A percentile compares a stretch with the other conserved stretches of the same genome.
These are phyloP conservation scores for Morpho helenor DNA, from an alignment of 2,888 invertebrate genomes.

Conservation along the genomic window DNA sequence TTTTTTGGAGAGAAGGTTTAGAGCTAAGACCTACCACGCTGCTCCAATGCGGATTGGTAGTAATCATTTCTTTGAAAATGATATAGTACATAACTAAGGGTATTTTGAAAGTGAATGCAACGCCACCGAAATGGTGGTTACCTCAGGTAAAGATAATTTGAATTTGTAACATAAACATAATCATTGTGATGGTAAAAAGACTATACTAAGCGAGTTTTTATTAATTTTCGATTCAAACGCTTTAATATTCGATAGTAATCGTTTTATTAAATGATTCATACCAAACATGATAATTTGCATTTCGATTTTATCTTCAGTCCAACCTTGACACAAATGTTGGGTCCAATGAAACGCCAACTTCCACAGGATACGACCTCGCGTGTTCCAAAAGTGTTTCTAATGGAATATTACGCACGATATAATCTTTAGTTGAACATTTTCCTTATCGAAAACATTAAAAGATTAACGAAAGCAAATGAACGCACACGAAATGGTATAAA, in stretches of 20 bases:
- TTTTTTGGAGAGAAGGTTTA: no score
- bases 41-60: no score
- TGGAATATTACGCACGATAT: constrained; percentile 15
- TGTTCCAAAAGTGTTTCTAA: constrained; percentile 23
- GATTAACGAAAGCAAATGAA: constrained; percentile 4
- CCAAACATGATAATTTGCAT: constrained; percentile 46
- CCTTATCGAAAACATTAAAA: constrained; percentile 11
- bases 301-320: constrained; percentile 53
- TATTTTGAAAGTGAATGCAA: no score
- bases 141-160: no score
- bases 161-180: background rate
- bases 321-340: constrained; percentile 57
- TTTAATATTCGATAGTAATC: constrained; percentile 9
- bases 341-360: constrained; percentile 43
- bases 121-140: no score
- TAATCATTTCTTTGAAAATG: no score
- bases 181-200: background rate
- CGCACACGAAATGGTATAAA: background rate
- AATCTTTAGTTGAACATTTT: constrained; percentile 23
- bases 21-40: no score
- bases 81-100: no score
- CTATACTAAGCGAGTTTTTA: background rate
- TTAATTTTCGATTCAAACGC: background rate
- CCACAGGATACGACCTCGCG: constrained; percentile 26
- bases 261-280: constrained; percentile 20